A percentile compares a stretch with the other conserved stretches of the same genome.
Evolutionary conservation across 2,113 vertebrate species (phyloP).

Genomic region (Naja naja): DNA sequence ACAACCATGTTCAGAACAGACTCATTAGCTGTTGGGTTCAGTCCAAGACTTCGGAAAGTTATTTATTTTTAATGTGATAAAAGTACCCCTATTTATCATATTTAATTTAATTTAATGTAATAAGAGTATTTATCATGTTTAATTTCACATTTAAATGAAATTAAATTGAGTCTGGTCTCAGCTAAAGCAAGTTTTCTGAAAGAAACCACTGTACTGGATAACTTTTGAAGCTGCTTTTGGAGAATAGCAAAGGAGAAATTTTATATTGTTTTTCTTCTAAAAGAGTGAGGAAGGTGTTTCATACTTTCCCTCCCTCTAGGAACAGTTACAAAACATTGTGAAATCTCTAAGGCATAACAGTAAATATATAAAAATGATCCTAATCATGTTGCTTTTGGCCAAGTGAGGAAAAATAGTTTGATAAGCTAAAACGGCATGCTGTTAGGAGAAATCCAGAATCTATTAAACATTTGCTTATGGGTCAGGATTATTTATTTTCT

Average conservation of each 20-base stretch:
- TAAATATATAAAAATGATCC: neutral
- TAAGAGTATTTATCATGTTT: neutral
- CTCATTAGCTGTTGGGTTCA: neutral
- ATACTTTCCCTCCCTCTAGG: neutral
- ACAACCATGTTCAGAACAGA: neutral
- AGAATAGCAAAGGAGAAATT: neutral
- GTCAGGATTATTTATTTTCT: neutral
- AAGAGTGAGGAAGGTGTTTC: neutral
- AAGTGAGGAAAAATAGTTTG: neutral
- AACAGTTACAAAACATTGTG: neutral
- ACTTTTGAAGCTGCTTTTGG: neutral
- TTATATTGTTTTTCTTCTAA: neutral
- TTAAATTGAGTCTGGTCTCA: neutral
- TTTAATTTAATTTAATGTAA: neutral
- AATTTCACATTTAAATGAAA: neutral
- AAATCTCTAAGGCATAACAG: neutral
- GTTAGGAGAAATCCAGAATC: neutral
- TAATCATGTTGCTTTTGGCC: neutral
- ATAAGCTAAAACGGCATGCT: neutral
- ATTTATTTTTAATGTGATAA: neutral
- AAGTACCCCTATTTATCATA: neutral
- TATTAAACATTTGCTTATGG: neutral
- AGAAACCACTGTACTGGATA: neutral
- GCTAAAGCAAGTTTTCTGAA: neutral
- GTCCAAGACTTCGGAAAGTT: neutral